Base-by-base conservation (phyloP, 2,797 vertebrate species). In the Sebastes iracundus region DNA sequence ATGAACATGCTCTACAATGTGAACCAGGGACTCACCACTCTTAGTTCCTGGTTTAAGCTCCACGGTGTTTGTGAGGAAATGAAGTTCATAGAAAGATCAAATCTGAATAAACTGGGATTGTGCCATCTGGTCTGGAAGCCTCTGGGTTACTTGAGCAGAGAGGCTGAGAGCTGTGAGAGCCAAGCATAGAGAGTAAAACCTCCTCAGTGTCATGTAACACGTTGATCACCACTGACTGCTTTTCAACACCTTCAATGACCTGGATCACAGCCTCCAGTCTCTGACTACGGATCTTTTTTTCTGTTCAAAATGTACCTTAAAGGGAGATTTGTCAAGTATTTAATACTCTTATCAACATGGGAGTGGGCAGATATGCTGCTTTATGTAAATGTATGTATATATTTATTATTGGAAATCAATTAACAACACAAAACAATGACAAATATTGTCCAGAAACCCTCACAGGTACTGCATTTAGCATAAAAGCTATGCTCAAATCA, bases 201-300 rank as follows among this genome's bases (percentile, higher is more conserved):
- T 56, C 63, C 56, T 69, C 22, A 2, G 82, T 85, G 67, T 88
- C 85, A 59, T 27, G 67, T 77, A 70, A 30, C 66, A 28, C 8
- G 58, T 88, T 66, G 66, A 89, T 92, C 89, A 85, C 66, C 20
- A 2, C 79, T 6, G 52, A 77, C 38, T 10, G 56, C 78, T 22
- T 85, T 82, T 89, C 84, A 81, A 32, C 87, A 69, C 85, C 69
- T 63, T 64, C 16, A 22, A 0, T 68, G 79, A 80, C 60, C 80
- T 77, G 82, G 80, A 71, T 60, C 68, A 10, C 13, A 30, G 38
- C 56, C 78, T 74, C 42, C 12, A 4, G 42, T 20, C 32, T 46
- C 42, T 18, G 42, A 52, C 32, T 46, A 0, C 16, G 16, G 12
- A 38, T 38, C 35, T 6, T 38, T 38, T 16, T 42, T 3, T 42